phyloP scores from a whole-genome alignment of 2,888 invertebrate species.

The Caenorhabditis sp. region DNA sequence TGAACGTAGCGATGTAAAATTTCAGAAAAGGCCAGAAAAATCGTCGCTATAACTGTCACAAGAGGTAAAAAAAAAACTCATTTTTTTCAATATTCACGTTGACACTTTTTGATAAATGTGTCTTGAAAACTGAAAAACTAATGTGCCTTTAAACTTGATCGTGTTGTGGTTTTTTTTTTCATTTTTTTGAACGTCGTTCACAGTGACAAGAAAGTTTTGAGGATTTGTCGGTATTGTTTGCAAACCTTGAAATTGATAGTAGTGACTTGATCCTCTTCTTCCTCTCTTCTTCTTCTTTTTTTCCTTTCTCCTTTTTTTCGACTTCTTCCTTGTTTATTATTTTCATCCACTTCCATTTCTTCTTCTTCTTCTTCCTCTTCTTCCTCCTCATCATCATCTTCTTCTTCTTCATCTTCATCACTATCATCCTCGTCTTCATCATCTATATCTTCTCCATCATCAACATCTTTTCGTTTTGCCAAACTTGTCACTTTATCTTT shows the following conservation, averaged over 20 bases:
- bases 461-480: neutral
- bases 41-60: too few relatives aligned
- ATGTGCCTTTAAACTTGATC: too few relatives aligned
- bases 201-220: neutral
- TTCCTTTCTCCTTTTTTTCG: neutral
- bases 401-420: constrained; percentile 26
- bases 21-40: too few relatives aligned
- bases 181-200: too few relatives aligned
- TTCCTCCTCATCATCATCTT: constrained; percentile 26
- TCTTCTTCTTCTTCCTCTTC: constrained; percentile 24
- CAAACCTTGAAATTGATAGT: neutral
- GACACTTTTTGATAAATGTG: too few relatives aligned
- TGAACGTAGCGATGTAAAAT: too few relatives aligned
- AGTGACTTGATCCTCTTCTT: neutral
- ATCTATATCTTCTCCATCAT: constrained; percentile 27
- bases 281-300: constrained; percentile 1
- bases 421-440: constrained; percentile 17
- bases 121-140: too few relatives aligned
- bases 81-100: too few relatives aligned
- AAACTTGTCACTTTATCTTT: neutral
- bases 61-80: too few relatives aligned
- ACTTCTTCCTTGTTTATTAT: constrained; percentile 4
- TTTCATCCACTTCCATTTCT: constrained; percentile 10
- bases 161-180: too few relatives aligned
- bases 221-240: too few relatives aligned